Conservation (phyloP, 2,888 invertebrate genomes). For the Drosophila sordidapex region DNA sequence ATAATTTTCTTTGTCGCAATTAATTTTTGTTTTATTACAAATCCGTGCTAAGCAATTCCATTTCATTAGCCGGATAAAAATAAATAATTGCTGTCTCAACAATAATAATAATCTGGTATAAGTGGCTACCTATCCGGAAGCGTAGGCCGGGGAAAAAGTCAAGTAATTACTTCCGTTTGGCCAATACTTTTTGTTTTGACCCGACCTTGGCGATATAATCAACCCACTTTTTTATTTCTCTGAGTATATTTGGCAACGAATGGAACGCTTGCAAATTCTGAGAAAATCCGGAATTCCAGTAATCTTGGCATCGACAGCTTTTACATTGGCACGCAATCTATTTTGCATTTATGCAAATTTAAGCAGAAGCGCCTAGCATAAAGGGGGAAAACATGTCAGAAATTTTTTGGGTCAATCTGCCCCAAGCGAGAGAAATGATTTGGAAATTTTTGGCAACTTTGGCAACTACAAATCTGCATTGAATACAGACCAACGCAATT, state of each 20-base stretch:
- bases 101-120: conserved; percentile 38
- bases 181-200: conserved; percentile 13
- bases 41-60: conserved; percentile 35
- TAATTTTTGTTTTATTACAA: conserved; percentile 33
- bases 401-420: conserved; percentile 17
- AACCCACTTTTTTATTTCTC: conserved; percentile 9
- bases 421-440: conserved; percentile 23
- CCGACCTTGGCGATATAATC: conserved; percentile 14
- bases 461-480: background rate
- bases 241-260: conserved; percentile 2
- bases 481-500: background rate
- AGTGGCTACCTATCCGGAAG: conserved; percentile 34
- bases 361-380: conserved; percentile 4
- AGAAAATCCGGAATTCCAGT: background rate
- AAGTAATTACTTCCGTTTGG: conserved; percentile 67
- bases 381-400: conserved; percentile 1
- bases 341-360: conserved; percentile 58
- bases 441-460: conserved; percentile 23
- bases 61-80: conserved; percentile 9
- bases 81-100: conserved; percentile 42
- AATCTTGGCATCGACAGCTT: conserved; percentile 27
- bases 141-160: conserved; percentile 12
- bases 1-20: conserved; percentile 43
- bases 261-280: conserved; percentile 19
- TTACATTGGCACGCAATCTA: conserved; percentile 43